phyloP scores from a whole-genome alignment of 2,113 vertebrate species.

The Hippocampus abdominalis region DNA sequence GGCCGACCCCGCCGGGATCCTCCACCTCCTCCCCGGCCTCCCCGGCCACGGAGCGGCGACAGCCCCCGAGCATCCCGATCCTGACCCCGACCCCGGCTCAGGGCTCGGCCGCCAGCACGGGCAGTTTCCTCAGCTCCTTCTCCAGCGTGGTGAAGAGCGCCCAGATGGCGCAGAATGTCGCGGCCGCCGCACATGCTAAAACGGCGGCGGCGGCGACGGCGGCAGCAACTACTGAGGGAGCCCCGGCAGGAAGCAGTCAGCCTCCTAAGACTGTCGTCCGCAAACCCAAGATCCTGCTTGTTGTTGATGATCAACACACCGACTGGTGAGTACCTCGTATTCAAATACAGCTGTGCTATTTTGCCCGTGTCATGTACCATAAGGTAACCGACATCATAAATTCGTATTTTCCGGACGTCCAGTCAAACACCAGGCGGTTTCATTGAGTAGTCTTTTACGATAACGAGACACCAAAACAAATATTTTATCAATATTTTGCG shows the following conservation, averaged over 20 bases:
- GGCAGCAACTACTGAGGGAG: constrained; percentile 32
- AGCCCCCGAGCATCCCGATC: constrained; percentile 56
- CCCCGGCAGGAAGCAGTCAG: constrained; percentile 30
- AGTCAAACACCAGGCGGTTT: background rate
- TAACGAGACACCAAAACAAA: too few species aligned
- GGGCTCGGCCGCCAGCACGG: constrained; percentile 35
- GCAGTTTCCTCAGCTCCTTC: constrained; percentile 91
- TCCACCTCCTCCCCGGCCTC: constrained; percentile 83
- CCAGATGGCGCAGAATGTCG: constrained; percentile 77
- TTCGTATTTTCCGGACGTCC: too few species aligned
- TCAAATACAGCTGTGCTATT: background rate
- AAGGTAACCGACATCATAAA: too few species aligned
- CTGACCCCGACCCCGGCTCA: constrained; percentile 52
- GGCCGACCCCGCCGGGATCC: constrained; percentile 73
- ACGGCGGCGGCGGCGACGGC: constrained; percentile 52
- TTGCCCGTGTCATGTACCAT: background rate
- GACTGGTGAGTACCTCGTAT: constrained; percentile 83
- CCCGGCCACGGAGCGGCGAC: constrained; percentile 72
- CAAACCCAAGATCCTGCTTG: constrained; percentile 87
- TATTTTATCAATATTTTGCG: too few species aligned
- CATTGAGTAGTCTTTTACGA: background rate
- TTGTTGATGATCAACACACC: constrained; percentile 87
- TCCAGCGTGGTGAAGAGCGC: constrained; percentile 88
- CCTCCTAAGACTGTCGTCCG: constrained; percentile 64
- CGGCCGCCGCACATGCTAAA: constrained; percentile 78